These are phyloP conservation scores for Ectemnius continuus DNA, from an alignment of 2,888 invertebrate species.

Conservation along the genomic window DNA sequence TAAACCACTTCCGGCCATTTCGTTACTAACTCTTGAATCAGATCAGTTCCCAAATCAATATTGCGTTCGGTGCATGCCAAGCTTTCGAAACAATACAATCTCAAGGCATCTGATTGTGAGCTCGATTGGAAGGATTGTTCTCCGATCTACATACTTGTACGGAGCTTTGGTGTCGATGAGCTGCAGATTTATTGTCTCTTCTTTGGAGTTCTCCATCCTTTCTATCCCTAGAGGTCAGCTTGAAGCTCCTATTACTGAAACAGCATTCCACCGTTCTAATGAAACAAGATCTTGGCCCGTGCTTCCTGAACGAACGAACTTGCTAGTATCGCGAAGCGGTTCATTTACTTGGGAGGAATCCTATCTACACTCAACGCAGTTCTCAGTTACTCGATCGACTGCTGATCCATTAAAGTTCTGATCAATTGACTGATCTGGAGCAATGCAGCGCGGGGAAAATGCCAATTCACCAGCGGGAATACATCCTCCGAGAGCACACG, in stretches of 20 bases:
- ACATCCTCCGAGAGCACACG: conserved; percentile 25
- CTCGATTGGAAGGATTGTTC: too few relatives aligned
- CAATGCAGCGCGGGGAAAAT: conserved; percentile 45
- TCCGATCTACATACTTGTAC: conserved; percentile 62
- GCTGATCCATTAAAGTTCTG: conserved; percentile 27
- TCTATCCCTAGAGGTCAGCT: conserved; percentile 1
- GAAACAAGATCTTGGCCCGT: too few relatives aligned
- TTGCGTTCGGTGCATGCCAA: conserved; percentile 13
- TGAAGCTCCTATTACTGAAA: conserved; percentile 15
- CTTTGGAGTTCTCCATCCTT: conserved; percentile 68
- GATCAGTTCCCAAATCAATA: conserved; percentile 37
- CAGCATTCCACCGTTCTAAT: not conserved
- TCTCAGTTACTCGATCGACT: too few relatives aligned
- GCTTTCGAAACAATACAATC: conserved; percentile 10
- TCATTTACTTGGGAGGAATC: too few relatives aligned
- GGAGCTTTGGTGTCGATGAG: conserved; percentile 61
- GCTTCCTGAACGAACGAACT: conserved; percentile 18
- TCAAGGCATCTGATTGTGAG: too few relatives aligned
- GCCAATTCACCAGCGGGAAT: conserved; percentile 54
- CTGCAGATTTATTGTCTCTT: conserved; percentile 68
- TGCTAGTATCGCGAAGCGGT: too few relatives aligned
- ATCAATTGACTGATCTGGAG: conserved; percentile 57
- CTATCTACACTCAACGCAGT: too few relatives aligned
- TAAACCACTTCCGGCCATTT: conserved; percentile 42
- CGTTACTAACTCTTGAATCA: conserved; percentile 52